These are phyloP conservation scores for Alsophila aescularia DNA, from an alignment of 2,888 invertebrate genomes.

Conservation along the genomic window DNA sequence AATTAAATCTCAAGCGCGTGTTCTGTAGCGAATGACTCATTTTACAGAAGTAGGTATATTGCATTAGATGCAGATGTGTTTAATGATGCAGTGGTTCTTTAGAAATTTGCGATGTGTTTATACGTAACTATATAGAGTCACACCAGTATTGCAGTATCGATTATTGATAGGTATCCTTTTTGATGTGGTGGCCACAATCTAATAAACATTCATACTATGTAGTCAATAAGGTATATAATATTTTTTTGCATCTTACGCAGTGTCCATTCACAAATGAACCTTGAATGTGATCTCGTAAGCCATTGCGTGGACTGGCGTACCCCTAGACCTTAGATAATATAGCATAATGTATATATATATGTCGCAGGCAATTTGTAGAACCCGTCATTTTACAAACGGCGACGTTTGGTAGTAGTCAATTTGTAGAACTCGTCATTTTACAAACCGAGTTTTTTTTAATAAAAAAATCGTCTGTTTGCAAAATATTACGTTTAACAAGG, in stretches of 20 bases:
- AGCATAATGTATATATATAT: constrained; percentile 1
- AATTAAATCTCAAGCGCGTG: neutral
- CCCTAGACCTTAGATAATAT: constrained; percentile 19
- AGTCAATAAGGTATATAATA: constrained; percentile 19
- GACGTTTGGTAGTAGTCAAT: no score
- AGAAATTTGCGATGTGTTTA: neutral
- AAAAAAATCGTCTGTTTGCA: no score
- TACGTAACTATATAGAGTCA: no score
- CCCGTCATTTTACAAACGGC: no score
- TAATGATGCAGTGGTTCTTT: neutral
- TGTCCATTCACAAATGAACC: constrained; percentile 70
- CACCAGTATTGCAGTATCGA: no score
- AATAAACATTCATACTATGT: no score
- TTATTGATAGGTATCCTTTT: no score
- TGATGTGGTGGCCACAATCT: no score
- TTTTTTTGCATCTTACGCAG: constrained; percentile 41
- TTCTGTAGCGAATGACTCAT: constrained; percentile 1
- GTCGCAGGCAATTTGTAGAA: no score
- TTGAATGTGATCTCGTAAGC: constrained; percentile 66
- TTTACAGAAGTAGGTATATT: constrained; percentile 5
- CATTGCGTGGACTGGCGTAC: constrained; percentile 53
- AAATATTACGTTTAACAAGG: no score
- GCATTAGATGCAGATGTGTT: constrained; percentile 19
- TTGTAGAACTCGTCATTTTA: no score
- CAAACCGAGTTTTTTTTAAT: no score